Conservation (phyloP, 2,797 vertebrate species). For the Alcedo quadribrachys region DNA sequence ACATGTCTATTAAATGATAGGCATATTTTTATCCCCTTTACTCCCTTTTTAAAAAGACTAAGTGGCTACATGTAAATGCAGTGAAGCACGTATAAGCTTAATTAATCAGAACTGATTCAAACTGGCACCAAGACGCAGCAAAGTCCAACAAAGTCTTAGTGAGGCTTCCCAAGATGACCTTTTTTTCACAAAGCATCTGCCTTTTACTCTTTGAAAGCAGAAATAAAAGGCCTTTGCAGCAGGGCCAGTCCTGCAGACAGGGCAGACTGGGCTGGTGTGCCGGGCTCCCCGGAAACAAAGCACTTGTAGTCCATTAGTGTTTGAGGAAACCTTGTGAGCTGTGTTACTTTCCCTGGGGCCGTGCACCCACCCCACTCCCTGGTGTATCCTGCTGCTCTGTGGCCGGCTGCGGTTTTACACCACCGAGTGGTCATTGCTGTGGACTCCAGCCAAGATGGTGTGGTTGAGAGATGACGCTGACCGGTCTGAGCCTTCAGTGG, state of each 20-base stretch:
- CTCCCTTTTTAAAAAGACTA: conserved; percentile 73
- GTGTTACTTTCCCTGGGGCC: conserved; percentile 7
- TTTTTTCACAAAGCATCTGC: not conserved
- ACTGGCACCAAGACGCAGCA: conserved; percentile 70
- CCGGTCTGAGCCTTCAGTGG: conserved; percentile 91
- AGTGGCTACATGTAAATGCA: conserved; percentile 78
- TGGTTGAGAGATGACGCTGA: conserved; percentile 96
- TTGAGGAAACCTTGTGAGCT: conserved; percentile 58
- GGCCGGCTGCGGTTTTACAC: conserved; percentile 78
- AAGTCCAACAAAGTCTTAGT: conserved; percentile 55
- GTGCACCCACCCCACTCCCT: rapidly evolving
- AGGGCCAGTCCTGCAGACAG: not conserved
- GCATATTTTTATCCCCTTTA: conserved; percentile 75
- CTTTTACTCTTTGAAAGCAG: conserved; percentile 42
- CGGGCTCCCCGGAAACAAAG: conserved; percentile 19
- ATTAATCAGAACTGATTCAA: conserved; percentile 69
- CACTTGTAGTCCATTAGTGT: conserved; percentile 77
- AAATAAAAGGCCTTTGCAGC: conserved; percentile 30
- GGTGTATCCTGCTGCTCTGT: not conserved
- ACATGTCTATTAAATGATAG: conserved; percentile 78
- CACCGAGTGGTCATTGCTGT: conserved; percentile 95
- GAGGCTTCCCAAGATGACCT: conserved; percentile 10
- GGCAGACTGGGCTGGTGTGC: not conserved
- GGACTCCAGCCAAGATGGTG: conserved; percentile 88
- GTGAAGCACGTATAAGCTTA: conserved; percentile 76